Percentiles rank a stretch among this genome's conserved stretches.
Conservation (phyloP, 2,797 vertebrate genomes). For the Danio tinwini region DNA sequence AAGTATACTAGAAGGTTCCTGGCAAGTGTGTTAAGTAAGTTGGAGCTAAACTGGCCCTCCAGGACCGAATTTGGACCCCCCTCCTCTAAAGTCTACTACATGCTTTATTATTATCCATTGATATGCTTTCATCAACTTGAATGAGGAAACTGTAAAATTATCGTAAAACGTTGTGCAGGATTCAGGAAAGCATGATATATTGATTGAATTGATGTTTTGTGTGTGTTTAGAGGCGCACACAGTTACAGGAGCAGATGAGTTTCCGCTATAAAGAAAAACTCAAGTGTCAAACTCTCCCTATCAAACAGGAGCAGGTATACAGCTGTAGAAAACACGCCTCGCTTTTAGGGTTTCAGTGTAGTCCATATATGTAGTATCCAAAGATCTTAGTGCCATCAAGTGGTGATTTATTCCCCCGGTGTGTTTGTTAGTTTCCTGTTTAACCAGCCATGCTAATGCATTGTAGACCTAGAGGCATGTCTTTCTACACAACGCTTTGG, state of each 20-base stretch:
- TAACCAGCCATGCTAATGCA: not conserved
- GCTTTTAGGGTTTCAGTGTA: not conserved
- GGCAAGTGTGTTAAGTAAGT: too few relatives aligned
- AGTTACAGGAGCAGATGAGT: conserved; percentile 81
- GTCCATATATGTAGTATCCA: not conserved
- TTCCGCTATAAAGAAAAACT: conserved; percentile 80
- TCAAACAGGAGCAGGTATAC: conserved; percentile 74
- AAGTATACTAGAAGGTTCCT: too few relatives aligned
- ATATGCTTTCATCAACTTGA: not conserved
- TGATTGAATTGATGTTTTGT: not conserved
- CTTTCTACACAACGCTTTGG: conserved; percentile 14
- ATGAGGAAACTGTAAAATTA: not conserved
- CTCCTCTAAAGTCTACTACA: not conserved
- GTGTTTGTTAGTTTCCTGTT: conserved; percentile 23
- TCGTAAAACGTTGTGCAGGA: not conserved
- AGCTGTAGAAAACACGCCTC: not conserved
- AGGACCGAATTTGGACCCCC: too few relatives aligned
- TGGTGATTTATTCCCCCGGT: not conserved
- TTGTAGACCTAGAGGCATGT: not conserved
- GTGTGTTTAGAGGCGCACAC: conserved; percentile 72
- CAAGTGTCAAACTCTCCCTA: conserved; percentile 76
- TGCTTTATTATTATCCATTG: not conserved
- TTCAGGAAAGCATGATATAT: not conserved
- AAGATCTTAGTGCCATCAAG: not conserved
- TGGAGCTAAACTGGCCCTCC: too few relatives aligned